phyloP scores from a whole-genome alignment of 2,797 vertebrate species.

The Aeoliscus strigatus region DNA sequence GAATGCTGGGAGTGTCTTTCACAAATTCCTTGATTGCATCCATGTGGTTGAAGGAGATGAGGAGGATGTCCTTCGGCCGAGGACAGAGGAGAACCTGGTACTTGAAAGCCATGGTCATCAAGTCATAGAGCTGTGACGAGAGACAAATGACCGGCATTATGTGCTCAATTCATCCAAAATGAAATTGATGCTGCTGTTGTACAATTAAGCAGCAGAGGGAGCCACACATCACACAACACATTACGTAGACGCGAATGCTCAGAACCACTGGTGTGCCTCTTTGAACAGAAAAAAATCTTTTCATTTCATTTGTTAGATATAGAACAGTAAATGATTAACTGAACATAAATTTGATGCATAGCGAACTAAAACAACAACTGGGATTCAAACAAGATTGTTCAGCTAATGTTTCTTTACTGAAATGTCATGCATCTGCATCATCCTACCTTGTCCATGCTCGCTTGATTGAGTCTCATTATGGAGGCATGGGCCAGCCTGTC shows the following conservation, averaged over 20 bases:
- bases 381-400: too few species aligned
- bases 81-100: slow-evolving; percentile 95
- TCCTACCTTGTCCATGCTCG: slow-evolving; percentile 97
- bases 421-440: background rate
- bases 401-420: too few species aligned
- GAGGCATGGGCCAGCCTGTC: slow-evolving; percentile 95
- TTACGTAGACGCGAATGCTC: background rate
- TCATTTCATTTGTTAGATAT: background rate
- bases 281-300: background rate
- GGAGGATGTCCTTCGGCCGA: slow-evolving; percentile 89
- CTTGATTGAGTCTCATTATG: slow-evolving; percentile 97
- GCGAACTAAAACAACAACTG: too few species aligned
- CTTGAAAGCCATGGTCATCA: slow-evolving; percentile 99
- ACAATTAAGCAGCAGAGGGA: slow-evolving; percentile 57
- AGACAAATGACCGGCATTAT: slow-evolving; percentile 1
- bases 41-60: slow-evolving; percentile 97
- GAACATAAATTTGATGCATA: too few species aligned
- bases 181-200: background rate
- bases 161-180: background rate
- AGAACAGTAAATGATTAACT: too few species aligned
- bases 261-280: background rate
- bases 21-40: slow-evolving; percentile 95
- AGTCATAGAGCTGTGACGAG: slow-evolving; percentile 86
- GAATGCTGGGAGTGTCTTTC: slow-evolving; percentile 82
- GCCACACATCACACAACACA: slow-evolving; percentile 21